phyloP scores from a whole-genome alignment of 2,797 vertebrate genomes.

The Ctenopoma kingsleyae region DNA sequence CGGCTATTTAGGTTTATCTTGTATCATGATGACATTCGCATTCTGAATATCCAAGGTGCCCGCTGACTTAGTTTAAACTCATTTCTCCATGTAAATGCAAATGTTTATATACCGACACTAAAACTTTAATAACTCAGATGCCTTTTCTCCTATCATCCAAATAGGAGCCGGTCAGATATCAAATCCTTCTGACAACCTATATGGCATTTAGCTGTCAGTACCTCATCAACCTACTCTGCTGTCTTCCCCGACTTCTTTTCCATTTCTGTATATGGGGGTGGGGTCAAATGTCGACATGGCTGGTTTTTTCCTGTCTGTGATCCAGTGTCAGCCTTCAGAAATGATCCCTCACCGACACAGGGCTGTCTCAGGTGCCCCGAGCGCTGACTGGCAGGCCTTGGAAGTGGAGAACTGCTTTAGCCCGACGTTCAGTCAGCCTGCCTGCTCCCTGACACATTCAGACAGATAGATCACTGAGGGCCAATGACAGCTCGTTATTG shows the following conservation, averaged over 20 bases:
- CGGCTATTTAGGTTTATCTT: slow-evolving; percentile 75
- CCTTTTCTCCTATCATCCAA: slow-evolving; percentile 62
- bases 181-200: slow-evolving; percentile 66
- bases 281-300: slow-evolving; percentile 70
- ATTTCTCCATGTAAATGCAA: slow-evolving; percentile 55
- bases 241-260: slow-evolving; percentile 40
- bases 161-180: slow-evolving; percentile 56
- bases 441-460: slow-evolving; percentile 75
- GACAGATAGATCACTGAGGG: slow-evolving; percentile 80
- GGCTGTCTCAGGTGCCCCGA: slow-evolving; percentile 75
- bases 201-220: slow-evolving; percentile 72
- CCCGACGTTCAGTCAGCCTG: slow-evolving; percentile 73
- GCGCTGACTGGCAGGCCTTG: slow-evolving; percentile 80
- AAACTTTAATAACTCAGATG: slow-evolving; percentile 69
- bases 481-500: slow-evolving; percentile 84
- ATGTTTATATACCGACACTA: slow-evolving; percentile 40
- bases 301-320: slow-evolving; percentile 64
- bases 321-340: slow-evolving; percentile 75
- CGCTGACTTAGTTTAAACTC: slow-evolving; percentile 63
- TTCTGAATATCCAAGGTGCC: slow-evolving; percentile 69
- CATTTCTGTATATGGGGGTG: slow-evolving; percentile 38
- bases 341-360: slow-evolving; percentile 65
- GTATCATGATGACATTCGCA: slow-evolving; percentile 67
- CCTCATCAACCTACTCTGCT: slow-evolving; percentile 48
- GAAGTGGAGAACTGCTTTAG: slow-evolving; percentile 78